Evolutionary conservation across 2,888 invertebrate genomes (phyloP), one percentile per base, ranked within the genome.

Genomic region (Ecdyonurus torrentis): DNA sequence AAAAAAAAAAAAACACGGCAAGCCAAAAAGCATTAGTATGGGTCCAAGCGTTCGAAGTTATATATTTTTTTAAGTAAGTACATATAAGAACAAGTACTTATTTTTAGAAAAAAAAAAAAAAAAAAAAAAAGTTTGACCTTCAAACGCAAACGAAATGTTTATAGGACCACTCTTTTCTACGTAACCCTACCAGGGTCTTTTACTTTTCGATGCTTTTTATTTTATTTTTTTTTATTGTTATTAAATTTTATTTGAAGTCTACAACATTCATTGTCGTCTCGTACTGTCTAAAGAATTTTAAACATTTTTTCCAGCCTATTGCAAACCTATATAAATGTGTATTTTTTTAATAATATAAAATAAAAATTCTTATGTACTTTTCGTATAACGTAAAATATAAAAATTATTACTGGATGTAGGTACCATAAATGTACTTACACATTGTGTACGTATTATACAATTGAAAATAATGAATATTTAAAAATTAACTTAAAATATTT

Each of bases 141-240:
- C 55, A 55, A 55, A 55, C 20, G 20, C 10, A 55, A 22, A 55
- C 55, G 55, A 55, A 55, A 55, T 55, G 55, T 55, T 55, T 55
- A 55, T 55, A 55, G 55, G 55, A 55, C 55, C 55, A 55, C 55
- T 55, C 5, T n/a, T 20, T 55, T 55, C 55, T 55, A 20, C 55
- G 5, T 55, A 55, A 20, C 55, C 55, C 55, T 20, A 22, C 55
- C 55, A 55, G 55, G 55, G 55, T 22, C 55, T 7, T 55, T 55
- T 55, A 5, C 22, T 55, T 22, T 55, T 55, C 5, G n/a, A 7
- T 55, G 7, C 55, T 55, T 5, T 7, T n/a, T 7, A n/a, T 55
- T 18, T 22, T 18, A 10, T 55, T 55, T 22, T 18, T 18, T 22
- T 55, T 55, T 55, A 10, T n/a, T 55, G 5, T 7, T 55, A 22